These are phyloP conservation scores for Cephonodes hylas DNA, from an alignment of 2,888 invertebrate genomes.

Conservation along the genomic window DNA sequence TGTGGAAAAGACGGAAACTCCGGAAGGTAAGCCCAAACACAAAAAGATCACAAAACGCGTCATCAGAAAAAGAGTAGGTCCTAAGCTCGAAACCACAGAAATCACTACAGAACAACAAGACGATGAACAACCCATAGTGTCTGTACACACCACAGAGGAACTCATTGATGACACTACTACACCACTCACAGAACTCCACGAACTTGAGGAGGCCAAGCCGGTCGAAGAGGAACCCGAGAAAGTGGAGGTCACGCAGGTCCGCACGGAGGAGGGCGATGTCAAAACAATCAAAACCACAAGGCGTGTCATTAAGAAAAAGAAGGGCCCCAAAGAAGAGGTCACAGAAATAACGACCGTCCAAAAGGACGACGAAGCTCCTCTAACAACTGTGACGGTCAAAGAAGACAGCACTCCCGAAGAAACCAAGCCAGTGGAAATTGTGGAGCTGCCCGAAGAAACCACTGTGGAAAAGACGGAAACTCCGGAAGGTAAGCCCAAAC, in stretches of 20 bases:
- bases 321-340: slow-evolving; percentile 36
- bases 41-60: slow-evolving; percentile 41
- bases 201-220: slow-evolving; percentile 36
- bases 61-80: too few species aligned
- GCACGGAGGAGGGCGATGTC: slow-evolving; percentile 49
- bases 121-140: slow-evolving; percentile 37
- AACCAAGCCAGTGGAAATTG: slow-evolving; percentile 21
- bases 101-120: slow-evolving; percentile 27
- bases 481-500: slow-evolving; percentile 35
- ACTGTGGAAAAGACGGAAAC: slow-evolving; percentile 37
- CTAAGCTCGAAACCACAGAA: too few species aligned
- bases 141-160: slow-evolving; percentile 35
- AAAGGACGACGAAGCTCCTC: slow-evolving; percentile 24
- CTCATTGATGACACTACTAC: slow-evolving; percentile 34
- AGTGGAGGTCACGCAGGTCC: slow-evolving; percentile 57
- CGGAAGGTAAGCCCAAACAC: slow-evolving; percentile 45
- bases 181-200: slow-evolving; percentile 21
- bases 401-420: slow-evolving; percentile 23
- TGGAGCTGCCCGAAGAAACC: slow-evolving; percentile 51
- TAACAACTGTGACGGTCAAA: slow-evolving; percentile 23
- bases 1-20: slow-evolving; percentile 26
- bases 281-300: slow-evolving; percentile 59
- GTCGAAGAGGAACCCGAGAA: slow-evolving; percentile 46
- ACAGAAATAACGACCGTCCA: slow-evolving; percentile 29
- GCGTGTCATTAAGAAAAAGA: slow-evolving; percentile 61